Evolutionary conservation across 2,113 vertebrate species (phyloP).

Genomic region (Formicarius rufipectus): DNA sequence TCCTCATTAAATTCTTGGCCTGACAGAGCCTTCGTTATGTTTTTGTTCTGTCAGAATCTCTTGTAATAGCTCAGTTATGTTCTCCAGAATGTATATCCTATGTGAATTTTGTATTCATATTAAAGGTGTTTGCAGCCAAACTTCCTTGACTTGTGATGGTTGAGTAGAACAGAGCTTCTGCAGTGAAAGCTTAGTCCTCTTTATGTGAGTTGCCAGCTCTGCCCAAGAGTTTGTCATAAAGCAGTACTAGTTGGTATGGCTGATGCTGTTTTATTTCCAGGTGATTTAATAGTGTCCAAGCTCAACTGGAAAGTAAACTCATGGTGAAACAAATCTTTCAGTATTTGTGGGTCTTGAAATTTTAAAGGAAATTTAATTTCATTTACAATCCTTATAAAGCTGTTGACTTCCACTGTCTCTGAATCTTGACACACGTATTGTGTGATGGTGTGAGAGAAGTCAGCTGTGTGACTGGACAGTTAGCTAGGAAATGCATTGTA

Average conservation of each 20-base stretch:
- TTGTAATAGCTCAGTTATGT: constrained; percentile 68
- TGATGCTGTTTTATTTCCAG: neutral
- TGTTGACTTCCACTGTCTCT: neutral
- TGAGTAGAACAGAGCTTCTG: neutral
- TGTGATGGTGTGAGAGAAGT: neutral
- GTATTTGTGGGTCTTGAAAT: neutral
- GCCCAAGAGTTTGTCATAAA: neutral
- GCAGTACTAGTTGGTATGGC: neutral
- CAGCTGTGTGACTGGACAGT: neutral
- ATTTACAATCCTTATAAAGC: neutral
- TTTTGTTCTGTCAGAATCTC: constrained; percentile 70
- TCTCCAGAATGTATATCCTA: constrained; percentile 67
- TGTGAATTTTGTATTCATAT: constrained; percentile 77
- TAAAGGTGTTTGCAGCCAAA: constrained; percentile 73
- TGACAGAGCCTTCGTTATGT: constrained; percentile 67
- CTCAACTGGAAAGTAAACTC: neutral
- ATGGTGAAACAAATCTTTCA: neutral
- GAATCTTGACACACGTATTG: accelerated
- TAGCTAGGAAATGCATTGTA: neutral
- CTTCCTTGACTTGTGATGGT: constrained; percentile 45
- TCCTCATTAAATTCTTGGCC: constrained; percentile 72
- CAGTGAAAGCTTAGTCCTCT: neutral
- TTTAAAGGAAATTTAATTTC: neutral
- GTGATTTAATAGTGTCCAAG: neutral
- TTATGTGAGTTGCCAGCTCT: neutral